These are phyloP conservation scores for Catocala nupta DNA, from an alignment of 2,888 invertebrate species.

Conservation along the genomic window DNA sequence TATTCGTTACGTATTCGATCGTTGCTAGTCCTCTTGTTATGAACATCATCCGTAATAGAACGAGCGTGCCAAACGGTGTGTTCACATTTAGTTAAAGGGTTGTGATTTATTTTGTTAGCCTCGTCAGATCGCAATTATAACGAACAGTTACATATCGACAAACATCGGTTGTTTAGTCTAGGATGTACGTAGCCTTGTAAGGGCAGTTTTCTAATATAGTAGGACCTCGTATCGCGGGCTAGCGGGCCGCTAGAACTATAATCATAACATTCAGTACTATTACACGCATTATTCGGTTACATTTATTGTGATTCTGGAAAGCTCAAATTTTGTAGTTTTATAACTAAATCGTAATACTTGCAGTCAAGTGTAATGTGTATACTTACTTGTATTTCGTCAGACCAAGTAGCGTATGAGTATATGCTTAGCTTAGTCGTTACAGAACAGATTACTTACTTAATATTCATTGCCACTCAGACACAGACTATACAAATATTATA, in stretches of 20 bases:
- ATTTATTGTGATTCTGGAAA: slow-evolving; percentile 57
- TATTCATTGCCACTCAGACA: slow-evolving; percentile 33
- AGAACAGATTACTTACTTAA: slow-evolving; percentile 25
- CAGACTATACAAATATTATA: slow-evolving; percentile 27
- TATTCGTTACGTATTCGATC: slow-evolving; percentile 53
- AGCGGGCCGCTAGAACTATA: slow-evolving; percentile 37
- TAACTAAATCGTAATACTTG: slow-evolving; percentile 44
- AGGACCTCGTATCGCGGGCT: slow-evolving; percentile 34
- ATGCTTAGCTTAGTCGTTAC: slow-evolving; percentile 53
- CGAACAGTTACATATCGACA: slow-evolving; percentile 74
- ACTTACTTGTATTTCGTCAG: slow-evolving; percentile 53
- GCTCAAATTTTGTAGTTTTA: slow-evolving; percentile 79
- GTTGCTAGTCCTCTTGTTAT: slow-evolving; percentile 49
- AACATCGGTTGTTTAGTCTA: slow-evolving; percentile 69
- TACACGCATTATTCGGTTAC: slow-evolving; percentile 35
- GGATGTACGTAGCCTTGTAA: slow-evolving; percentile 44
- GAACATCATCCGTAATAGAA: slow-evolving; percentile 50
- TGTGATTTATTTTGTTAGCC: slow-evolving; percentile 70
- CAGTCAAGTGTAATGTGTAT: slow-evolving; percentile 26
- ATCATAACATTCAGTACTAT: slow-evolving; percentile 41
- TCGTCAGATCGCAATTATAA: slow-evolving; percentile 49
- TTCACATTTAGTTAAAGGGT: slow-evolving; percentile 59
- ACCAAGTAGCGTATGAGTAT: slow-evolving; percentile 64
- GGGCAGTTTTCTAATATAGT: slow-evolving; percentile 28
- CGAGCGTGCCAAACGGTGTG: slow-evolving; percentile 58